Base-by-base conservation (phyloP, 2,888 invertebrate species). In the Stictocephala bisonia region DNA sequence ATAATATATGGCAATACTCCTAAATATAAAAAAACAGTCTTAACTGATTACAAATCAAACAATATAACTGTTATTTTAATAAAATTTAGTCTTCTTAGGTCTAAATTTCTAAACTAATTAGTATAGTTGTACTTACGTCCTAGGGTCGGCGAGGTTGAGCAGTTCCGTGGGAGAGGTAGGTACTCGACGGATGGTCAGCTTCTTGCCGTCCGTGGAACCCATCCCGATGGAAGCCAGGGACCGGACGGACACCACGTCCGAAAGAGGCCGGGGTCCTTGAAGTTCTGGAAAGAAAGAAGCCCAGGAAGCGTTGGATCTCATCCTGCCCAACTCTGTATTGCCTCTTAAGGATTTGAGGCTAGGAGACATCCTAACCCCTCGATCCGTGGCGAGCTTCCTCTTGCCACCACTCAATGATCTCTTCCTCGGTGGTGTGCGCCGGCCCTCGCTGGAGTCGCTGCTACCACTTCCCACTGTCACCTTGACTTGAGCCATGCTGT, bases 181-280 rank as follows among this genome's bases (percentile, higher is more conserved):
- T 79, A 94, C 93, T 82, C 93, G 88, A 80, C 92, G 87, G 80
- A 94, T 93, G 80, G 93, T 93, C 88, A 95, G 89, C 86, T 92
- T 93, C 80, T 91, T 89, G 56, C 95, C 95, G 85, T 95, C 94
- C 48, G 94, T 94, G 76, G 94, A 94, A 31, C 95, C 95, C 90
- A 95, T 91, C 66, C 94, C 94, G 79, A 94, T 93, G 66, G 94
- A 93, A 72, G 93, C 93, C 80, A 93, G 88, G 56, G 93, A 93
- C 77, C 92, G 87, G 77, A 93, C 89, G 31, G 93, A 93, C 31
- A 90, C 89, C 56, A 90, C 90, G 85, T 93, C 93, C 68, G 87
- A 86, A 79, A 84, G 86, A 4, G 81, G 82, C 76, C 81, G 69
- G 24, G 22, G 18, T 50, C 24, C n/a, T 31, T n/a, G 13, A 48